Conservation (phyloP, 2,888 invertebrate species). For the Calliphora vomitoria region DNA sequence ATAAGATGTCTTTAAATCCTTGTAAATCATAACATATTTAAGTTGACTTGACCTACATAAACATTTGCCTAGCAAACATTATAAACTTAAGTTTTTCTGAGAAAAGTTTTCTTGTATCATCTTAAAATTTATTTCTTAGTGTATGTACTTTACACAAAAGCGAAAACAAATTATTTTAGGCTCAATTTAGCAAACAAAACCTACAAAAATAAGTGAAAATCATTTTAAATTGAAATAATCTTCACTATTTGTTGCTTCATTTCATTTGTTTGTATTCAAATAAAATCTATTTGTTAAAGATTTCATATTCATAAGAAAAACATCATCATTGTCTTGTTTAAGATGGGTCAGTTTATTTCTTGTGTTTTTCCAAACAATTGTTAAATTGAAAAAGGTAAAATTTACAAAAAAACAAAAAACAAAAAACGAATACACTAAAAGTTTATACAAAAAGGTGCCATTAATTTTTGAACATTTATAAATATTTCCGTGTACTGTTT, state of each 20-base stretch:
- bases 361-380: neutral
- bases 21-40: too few relatives aligned
- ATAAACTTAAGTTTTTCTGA: too few relatives aligned
- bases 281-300: slow-evolving; percentile 28
- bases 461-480: slow-evolving; percentile 39
- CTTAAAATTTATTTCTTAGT: slow-evolving; percentile 23
- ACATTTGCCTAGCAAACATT: too few relatives aligned
- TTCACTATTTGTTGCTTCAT: slow-evolving; percentile 29
- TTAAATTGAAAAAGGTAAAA: slow-evolving; percentile 17
- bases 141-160: neutral
- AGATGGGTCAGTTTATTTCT: slow-evolving; percentile 52
- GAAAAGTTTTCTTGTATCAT: neutral
- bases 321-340: slow-evolving; percentile 46
- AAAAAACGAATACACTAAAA: neutral
- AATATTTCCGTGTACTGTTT: slow-evolving; percentile 16
- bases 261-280: slow-evolving; percentile 34
- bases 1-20: too few relatives aligned
- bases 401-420: neutral
- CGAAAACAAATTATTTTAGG: slow-evolving; percentile 54
- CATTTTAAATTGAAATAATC: slow-evolving; percentile 52
- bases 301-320: slow-evolving; percentile 37
- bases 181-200: slow-evolving; percentile 26
- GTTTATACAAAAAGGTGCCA: slow-evolving; percentile 37
- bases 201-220: slow-evolving; percentile 61
- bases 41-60: too few relatives aligned